Base-by-base conservation (phyloP, 2,113 vertebrate genomes). In the Hippocampus comes region DNA sequence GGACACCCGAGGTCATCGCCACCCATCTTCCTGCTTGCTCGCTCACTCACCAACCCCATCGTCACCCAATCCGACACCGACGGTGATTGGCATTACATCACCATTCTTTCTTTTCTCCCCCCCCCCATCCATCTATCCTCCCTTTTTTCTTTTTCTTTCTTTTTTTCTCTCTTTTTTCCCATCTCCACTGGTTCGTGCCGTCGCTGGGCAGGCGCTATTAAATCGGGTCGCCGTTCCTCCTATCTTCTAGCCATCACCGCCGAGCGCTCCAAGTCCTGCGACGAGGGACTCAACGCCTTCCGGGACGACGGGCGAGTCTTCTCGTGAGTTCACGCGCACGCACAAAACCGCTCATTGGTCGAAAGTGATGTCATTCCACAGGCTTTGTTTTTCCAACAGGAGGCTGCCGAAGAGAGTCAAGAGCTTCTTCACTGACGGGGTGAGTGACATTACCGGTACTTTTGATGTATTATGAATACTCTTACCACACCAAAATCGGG, bases 231-330 rank as follows among this genome's bases (percentile, higher is more conserved):
- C 74, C 96, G 97, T 78, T 97, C 96, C n/a, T 99, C 97, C 87
- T 98, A 98, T 92, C 92, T 98, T 90, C 91, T 97, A 91, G 97
- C 96, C 89, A 95, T 98, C 91, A 97, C 95, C 86, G 94, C 95
- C 0, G 96, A 98, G 84, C 96, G 97, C 86, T 99, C 97, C 89
- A 99, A 98, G 91, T 99, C 97, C 41, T 99, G 96, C 1, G 97
- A 99, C 2, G 97, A 99, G 0, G 97, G 97, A 7, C 95, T 99
- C 81, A 98, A 99, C 73, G 87, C 93, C 0, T 97, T 98, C 88
- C 91, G 96, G 67, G 97, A 99, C 0, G 97, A 99, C 72, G 94
- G 94, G 2, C 93, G 94, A 20, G 77, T 91, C 72, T 91, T 92
- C 78, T 91, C 90, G 93, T 94, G 84, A 93, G 93, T 89, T 42